Evolutionary conservation across 2,113 vertebrate species (phyloP).

Genomic region (Rhodinocichla rosea): DNA sequence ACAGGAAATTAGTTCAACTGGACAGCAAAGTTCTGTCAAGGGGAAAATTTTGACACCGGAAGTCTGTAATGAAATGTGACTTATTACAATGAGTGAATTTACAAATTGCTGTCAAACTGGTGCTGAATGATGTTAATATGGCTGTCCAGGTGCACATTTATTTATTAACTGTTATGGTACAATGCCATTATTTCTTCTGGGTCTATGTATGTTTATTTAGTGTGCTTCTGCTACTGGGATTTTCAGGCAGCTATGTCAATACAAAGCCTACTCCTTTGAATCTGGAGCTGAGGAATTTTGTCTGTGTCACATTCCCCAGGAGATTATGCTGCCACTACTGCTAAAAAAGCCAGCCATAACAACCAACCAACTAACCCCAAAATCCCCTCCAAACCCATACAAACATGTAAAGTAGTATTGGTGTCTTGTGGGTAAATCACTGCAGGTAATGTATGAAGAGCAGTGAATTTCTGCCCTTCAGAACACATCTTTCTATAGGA

Average conservation of each 20-base stretch:
- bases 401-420: not conserved
- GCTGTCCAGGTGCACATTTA: constrained; percentile 5
- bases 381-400: not conserved
- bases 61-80: not conserved
- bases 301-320: not conserved
- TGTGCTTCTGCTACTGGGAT: not conserved
- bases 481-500: not conserved
- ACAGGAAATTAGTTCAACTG: not conserved
- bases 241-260: not conserved
- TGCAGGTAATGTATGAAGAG: not conserved
- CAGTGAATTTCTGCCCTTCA: not conserved
- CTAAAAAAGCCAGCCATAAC: not conserved
- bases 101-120: not conserved
- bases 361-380: not conserved
- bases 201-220: not conserved
- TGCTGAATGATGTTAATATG: not conserved
- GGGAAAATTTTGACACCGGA: not conserved
- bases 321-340: not conserved
- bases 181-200: not conserved
- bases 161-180: constrained; percentile 8
- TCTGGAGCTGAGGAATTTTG: not conserved
- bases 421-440: not conserved
- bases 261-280: not conserved
- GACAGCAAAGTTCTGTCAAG: not conserved
- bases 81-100: not conserved